Evolutionary conservation across 1,140 invertebrate genomes (phyloP).

Genomic region (Atta texana): DNA sequence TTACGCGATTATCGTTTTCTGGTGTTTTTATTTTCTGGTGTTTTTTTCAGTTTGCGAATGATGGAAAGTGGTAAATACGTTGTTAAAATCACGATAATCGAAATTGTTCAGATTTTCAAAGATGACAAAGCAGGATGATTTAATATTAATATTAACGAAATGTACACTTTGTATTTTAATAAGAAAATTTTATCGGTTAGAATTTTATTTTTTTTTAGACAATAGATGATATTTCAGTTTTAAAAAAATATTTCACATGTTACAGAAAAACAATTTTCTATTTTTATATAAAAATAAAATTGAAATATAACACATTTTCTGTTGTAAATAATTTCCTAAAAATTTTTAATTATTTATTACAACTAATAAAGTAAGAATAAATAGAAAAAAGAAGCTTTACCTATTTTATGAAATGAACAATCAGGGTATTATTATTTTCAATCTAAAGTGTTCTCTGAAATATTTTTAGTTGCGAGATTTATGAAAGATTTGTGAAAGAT

Average conservation of each 20-base stretch:
- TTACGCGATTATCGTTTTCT: neutral
- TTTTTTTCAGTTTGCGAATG: constrained; percentile 6
- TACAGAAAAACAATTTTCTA: neutral
- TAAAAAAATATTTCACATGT: neutral
- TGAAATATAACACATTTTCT: neutral
- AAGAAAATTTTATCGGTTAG: neutral
- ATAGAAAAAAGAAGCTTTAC: neutral
- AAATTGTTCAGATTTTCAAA: constrained; percentile 1
- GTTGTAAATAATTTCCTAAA: neutral
- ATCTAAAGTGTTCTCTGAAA: neutral
- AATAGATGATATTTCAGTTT: neutral
- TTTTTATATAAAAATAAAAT: neutral
- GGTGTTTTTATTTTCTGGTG: constrained; percentile 4
- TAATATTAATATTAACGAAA: neutral
- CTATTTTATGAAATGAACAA: neutral
- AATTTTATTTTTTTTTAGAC: neutral
- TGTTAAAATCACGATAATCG: neutral
- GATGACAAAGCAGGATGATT: neutral
- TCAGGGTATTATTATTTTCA: neutral
- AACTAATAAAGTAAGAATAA: neutral
- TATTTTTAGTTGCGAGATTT: neutral
- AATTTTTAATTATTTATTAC: neutral
- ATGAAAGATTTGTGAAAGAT: too few relatives aligned
- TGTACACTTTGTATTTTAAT: neutral
- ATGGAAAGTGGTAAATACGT: constrained; percentile 1